Conservation (phyloP, 2,113 vertebrate species). For the Pseudolaguvia tuberculata region DNA sequence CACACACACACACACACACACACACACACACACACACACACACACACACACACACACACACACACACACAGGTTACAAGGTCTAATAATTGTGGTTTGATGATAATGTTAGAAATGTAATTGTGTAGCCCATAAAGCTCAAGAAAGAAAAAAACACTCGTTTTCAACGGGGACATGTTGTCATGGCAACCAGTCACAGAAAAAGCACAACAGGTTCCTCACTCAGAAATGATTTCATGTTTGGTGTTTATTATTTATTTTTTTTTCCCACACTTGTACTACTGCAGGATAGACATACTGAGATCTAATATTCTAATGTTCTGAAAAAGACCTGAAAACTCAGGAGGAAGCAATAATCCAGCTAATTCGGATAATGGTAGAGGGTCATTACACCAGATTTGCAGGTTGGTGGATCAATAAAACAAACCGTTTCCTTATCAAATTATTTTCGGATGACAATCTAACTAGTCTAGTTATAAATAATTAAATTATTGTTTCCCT, state of each 20-base stretch:
- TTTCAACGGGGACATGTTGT: conserved; percentile 2
- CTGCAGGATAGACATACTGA: background rate
- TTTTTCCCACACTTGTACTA: background rate
- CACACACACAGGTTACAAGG: background rate
- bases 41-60: background rate
- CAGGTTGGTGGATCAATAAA: too few relatives aligned
- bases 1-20: too few relatives aligned
- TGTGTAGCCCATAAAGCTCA: background rate
- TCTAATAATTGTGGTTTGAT: background rate
- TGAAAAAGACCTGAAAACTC: background rate
- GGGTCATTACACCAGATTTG: too few relatives aligned
- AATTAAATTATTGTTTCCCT: too few relatives aligned
- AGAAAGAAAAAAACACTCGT: background rate
- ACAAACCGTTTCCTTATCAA: too few relatives aligned
- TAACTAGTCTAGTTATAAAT: too few relatives aligned
- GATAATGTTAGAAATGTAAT: background rate
- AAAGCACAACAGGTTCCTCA: conserved; percentile 14
- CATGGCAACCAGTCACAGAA: conserved; percentile 14
- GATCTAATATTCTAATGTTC: background rate
- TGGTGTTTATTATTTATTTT: too few relatives aligned
- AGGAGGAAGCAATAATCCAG: too few relatives aligned
- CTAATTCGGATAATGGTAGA: too few relatives aligned
- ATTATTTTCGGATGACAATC: too few relatives aligned
- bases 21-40: too few relatives aligned
- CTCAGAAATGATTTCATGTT: conserved; percentile 3